Evolutionary conservation across 2,888 invertebrate genomes (phyloP).

Genomic region (Sarcophaga subvicina): DNA sequence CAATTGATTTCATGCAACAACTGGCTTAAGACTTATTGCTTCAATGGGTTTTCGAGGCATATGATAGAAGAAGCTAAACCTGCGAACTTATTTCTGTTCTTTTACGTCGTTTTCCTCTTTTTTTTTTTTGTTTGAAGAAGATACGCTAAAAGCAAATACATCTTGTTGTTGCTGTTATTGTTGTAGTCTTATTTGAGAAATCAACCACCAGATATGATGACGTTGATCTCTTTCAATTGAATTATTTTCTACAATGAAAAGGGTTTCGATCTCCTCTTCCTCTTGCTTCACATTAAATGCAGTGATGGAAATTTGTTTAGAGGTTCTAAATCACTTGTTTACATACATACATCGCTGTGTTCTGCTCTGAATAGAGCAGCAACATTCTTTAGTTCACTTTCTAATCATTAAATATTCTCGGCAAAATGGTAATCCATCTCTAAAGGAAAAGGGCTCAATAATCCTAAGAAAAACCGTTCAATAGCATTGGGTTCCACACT

Average conservation of each 20-base stretch:
- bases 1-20: constrained; percentile 67
- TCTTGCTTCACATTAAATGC: neutral
- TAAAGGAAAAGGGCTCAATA: too few relatives aligned
- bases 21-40: constrained; percentile 65
- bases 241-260: constrained; percentile 71
- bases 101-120: neutral
- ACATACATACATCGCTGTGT: too few relatives aligned
- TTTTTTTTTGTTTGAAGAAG: constrained; percentile 38
- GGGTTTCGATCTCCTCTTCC: constrained; percentile 25
- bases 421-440: too few relatives aligned
- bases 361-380: too few relatives aligned
- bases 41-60: constrained; percentile 50
- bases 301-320: neutral
- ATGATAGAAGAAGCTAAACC: constrained; percentile 47
- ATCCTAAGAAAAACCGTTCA: too few relatives aligned
- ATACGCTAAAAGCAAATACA: constrained; percentile 56
- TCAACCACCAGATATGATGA: constrained; percentile 70
- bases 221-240: constrained; percentile 75
- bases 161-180: neutral
- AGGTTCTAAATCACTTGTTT: too few relatives aligned
- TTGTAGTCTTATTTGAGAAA: constrained; percentile 21
- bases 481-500: too few relatives aligned
- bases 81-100: constrained; percentile 58
- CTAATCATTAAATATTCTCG: too few relatives aligned
- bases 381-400: too few relatives aligned